Evolutionary conservation across 2,113 vertebrate species (phyloP), one percentile per base, ranked within the genome.

Genomic region (Zeus faber): DNA sequence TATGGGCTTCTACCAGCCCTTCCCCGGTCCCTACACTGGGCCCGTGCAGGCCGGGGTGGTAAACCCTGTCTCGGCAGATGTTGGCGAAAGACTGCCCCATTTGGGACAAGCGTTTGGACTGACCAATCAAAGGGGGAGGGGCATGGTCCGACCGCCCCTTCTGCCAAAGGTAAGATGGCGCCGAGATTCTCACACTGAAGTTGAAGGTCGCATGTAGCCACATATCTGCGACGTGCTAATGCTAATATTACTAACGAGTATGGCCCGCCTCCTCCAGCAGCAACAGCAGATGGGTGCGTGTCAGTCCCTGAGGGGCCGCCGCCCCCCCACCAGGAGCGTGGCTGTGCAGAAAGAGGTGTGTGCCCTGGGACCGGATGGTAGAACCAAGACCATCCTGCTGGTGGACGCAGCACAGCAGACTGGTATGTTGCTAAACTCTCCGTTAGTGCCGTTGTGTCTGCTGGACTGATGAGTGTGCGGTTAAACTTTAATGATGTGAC

Each of bases 1-100:
- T 56, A 96, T 98, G 97, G 97, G 97, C 58, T 99, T 99, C 81
- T 98, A 97, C 70, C 95, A 97, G 83, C 94, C 95, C 37, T 96
- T 98, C 53, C 93, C 93, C 40, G 43, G 91, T 2, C 85, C 94
- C 0, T 98, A 95, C 23, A 81, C 92, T 2, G 83, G 87, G 4
- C 88, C 95, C 2, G 90, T 97, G 46, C 95, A 94, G 72, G n/a
- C 93, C 2, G 91, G 74, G 46, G 79, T 93, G 65, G 88, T 94
- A 2, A 93, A 80, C 76, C 49, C 93, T 1, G 81, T 94, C 2
- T 84, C 91, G 9, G 25, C 92, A 16, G 96, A 99, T 1, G 92
- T 94, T 54, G n/a, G 81, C 0, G 96, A 98, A 58, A 91, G 93
- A 46, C 80, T 91, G 13, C 78, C 67, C 55, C 85, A 89, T 0